phyloP scores from a whole-genome alignment of 2,888 invertebrate species.

The Chymomyza amoena region DNA sequence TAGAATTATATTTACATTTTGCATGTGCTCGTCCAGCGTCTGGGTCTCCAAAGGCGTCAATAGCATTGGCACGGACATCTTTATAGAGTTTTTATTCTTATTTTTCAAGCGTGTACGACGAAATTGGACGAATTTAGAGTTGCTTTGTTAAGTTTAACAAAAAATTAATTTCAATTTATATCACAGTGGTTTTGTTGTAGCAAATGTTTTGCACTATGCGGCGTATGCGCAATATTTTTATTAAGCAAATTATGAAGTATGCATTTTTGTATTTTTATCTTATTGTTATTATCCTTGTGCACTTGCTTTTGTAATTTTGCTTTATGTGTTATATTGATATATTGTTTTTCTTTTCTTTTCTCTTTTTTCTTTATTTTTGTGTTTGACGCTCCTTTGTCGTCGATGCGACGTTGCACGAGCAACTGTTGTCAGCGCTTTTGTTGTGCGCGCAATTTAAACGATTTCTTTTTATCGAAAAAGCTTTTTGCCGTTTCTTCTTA shows the following conservation, averaged over 20 bases:
- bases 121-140: neutral
- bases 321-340: constrained; percentile 1
- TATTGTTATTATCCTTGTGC: constrained; percentile 1
- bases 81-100: constrained; percentile 6
- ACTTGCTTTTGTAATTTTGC: constrained; percentile 10
- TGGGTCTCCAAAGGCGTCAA: constrained; percentile 63
- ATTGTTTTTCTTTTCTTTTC: no score
- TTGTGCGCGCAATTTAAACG: constrained; percentile 68
- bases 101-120: neutral
- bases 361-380: neutral
- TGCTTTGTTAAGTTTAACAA: constrained; percentile 19
- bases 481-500: constrained; percentile 45
- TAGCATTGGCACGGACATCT: constrained; percentile 74
- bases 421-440: constrained; percentile 60
- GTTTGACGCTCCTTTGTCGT: constrained; percentile 26
- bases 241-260: constrained; percentile 31
- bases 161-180: constrained; percentile 35
- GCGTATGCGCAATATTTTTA: constrained; percentile 50
- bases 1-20: constrained; percentile 66
- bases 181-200: constrained; percentile 53
- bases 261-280: constrained; percentile 41
- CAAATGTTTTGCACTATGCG: constrained; percentile 42
- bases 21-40: constrained; percentile 66
- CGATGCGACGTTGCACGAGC: constrained; percentile 61
- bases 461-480: constrained; percentile 67